Conservation (phyloP, 2,113 vertebrate species). For the Tyto alba region DNA sequence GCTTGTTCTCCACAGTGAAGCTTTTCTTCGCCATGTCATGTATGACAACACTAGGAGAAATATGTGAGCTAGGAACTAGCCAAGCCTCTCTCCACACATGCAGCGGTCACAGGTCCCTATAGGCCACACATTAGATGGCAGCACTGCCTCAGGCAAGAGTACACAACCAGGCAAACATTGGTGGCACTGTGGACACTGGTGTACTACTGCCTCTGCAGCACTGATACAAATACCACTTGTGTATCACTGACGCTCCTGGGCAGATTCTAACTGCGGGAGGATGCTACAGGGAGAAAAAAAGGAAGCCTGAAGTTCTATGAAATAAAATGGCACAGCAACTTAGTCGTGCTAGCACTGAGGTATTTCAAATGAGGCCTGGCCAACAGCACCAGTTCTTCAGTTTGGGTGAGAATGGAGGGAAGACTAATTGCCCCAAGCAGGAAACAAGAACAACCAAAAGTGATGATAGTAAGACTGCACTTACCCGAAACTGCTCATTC, state of each 20-base stretch:
- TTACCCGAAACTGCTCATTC: constrained; percentile 85
- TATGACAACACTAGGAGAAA: not conserved
- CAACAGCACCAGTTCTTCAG: not conserved
- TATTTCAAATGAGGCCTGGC: not conserved
- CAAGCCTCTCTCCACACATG: not conserved
- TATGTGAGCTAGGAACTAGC: not conserved
- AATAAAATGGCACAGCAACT: not conserved
- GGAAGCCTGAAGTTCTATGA: not conserved
- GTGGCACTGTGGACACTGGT: not conserved
- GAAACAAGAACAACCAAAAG: not conserved
- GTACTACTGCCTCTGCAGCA: not conserved
- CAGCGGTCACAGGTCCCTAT: not conserved
- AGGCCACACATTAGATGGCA: not conserved
- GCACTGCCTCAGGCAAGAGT: not conserved
- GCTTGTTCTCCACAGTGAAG: not conserved
- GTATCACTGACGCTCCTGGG: not conserved
- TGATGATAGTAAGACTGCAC: not conserved
- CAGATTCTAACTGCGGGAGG: not conserved
- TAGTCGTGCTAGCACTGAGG: too few relatives aligned
- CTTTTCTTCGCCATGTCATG: not conserved
- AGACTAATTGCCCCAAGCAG: not conserved
- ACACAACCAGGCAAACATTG: not conserved
- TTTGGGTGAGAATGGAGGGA: not conserved
- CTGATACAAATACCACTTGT: not conserved
- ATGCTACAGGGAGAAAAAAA: not conserved